These are phyloP conservation scores for Brachionus rotundiformis DNA, from an alignment of 1,140 invertebrate species.

Conservation along the genomic window DNA sequence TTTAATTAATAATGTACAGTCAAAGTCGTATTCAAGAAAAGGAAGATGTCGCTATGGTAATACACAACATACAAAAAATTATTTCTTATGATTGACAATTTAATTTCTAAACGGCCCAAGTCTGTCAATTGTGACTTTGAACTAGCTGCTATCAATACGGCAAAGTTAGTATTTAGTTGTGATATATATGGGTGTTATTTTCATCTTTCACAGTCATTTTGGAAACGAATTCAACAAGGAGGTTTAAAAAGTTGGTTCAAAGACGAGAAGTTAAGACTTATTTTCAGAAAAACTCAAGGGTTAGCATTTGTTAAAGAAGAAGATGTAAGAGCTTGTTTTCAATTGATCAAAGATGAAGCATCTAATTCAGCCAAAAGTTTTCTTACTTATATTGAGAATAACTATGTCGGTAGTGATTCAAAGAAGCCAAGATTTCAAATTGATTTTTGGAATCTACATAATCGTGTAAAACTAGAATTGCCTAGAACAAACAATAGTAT, in stretches of 20 bases:
- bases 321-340: not conserved
- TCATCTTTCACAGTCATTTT: not conserved
- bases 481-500: not conserved
- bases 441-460: not conserved
- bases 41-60: no score
- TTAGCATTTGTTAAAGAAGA: not conserved
- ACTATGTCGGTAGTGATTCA: not conserved
- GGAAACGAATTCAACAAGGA: not conserved
- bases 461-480: not conserved
- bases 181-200: not conserved
- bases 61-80: not conserved
- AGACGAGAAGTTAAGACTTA: not conserved
- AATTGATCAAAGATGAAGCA: constrained; percentile 25
- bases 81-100: not conserved
- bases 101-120: not conserved
- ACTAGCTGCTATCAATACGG: not conserved
- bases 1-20: not conserved
- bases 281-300: not conserved
- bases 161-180: not conserved
- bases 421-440: not conserved
- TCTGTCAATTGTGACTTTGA: not conserved
- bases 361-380: not conserved
- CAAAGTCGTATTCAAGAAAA: no score
- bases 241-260: constrained; percentile 12
- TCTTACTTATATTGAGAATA: constrained; percentile 19